A percentile compares a stretch with the other conserved stretches of the same genome.
Conservation (phyloP, 2,797 vertebrate species). For the Pogonophryne albipinna region DNA sequence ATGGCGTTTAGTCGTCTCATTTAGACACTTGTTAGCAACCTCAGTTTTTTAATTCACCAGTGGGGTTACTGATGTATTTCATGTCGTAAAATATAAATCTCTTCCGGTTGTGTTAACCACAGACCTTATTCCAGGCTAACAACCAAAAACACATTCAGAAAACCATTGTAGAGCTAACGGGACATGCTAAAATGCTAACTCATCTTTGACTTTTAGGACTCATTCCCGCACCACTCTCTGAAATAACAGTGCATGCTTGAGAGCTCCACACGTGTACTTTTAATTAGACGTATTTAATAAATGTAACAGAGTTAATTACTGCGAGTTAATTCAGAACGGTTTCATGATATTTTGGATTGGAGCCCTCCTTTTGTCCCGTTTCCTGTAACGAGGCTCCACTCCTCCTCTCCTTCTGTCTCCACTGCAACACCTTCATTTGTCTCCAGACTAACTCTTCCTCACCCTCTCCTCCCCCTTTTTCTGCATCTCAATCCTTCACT, state of each 20-base stretch:
- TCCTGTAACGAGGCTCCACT: conserved; percentile 63
- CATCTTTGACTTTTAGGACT: too few relatives aligned
- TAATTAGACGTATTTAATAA: conserved; percentile 22
- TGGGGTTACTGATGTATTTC: too few relatives aligned
- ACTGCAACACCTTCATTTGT: conserved; percentile 73
- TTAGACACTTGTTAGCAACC: too few relatives aligned
- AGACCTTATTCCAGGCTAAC: too few relatives aligned
- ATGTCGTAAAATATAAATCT: too few relatives aligned
- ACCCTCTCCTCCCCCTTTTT: conserved; percentile 43
- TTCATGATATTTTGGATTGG: conserved; percentile 44
- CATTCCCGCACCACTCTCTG: neutral
- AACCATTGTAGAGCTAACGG: too few relatives aligned
- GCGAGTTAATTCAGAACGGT: conserved; percentile 14
- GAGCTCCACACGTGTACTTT: neutral
- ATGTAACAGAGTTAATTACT: conserved; percentile 12
- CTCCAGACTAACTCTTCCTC: conserved; percentile 66
- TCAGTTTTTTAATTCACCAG: too few relatives aligned
- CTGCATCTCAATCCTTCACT: conserved; percentile 57
- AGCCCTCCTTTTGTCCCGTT: conserved; percentile 50
- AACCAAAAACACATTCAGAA: too few relatives aligned
- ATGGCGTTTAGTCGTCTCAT: too few relatives aligned
- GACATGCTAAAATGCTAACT: too few relatives aligned
- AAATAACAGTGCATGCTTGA: neutral
- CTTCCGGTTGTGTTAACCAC: too few relatives aligned
- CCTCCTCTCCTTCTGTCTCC: conserved; percentile 78